Evolutionary conservation across 1,140 invertebrate genomes (phyloP).

Genomic region (Daktulosphaira vitifoliae): DNA sequence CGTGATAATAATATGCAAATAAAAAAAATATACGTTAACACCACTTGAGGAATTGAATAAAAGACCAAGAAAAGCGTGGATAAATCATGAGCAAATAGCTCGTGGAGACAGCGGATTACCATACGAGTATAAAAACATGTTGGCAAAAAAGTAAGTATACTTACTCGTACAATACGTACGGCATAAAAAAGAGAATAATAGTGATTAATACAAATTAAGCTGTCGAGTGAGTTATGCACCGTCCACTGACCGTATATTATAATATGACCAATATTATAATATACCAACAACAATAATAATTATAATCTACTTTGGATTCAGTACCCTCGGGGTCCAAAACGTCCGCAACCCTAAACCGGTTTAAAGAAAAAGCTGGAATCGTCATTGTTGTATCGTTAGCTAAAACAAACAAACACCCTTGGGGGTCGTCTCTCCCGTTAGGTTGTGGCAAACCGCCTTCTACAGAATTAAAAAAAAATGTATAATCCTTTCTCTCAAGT

Average conservation of each 20-base stretch:
- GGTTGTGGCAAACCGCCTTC: too few relatives aligned
- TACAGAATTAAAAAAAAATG: too few relatives aligned
- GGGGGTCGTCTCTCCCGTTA: neutral
- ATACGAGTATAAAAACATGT: too few relatives aligned
- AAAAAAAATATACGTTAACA: neutral
- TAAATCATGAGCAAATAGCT: slow-evolving; percentile 11
- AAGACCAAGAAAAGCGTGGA: neutral
- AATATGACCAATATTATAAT: slow-evolving; percentile 18
- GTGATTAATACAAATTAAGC: slow-evolving; percentile 20
- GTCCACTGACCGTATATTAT: too few relatives aligned
- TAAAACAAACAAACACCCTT: slow-evolving; percentile 26
- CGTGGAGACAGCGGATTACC: neutral
- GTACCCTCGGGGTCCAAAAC: neutral
- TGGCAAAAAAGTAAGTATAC: too few relatives aligned
- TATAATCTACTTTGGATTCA: slow-evolving; percentile 16
- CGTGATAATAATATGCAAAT: slow-evolving; percentile 15
- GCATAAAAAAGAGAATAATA: neutral
- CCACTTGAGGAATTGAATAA: neutral
- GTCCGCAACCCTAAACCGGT: neutral
- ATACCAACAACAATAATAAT: neutral
- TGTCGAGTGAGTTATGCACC: neutral
- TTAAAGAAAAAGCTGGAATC: slow-evolving; percentile 5
- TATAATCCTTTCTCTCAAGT: too few relatives aligned
- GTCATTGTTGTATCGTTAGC: neutral
- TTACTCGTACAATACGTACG: too few relatives aligned